These are phyloP conservation scores for Polyommatus iphigenia DNA, from an alignment of 2,888 invertebrate genomes.

Conservation along the genomic window DNA sequence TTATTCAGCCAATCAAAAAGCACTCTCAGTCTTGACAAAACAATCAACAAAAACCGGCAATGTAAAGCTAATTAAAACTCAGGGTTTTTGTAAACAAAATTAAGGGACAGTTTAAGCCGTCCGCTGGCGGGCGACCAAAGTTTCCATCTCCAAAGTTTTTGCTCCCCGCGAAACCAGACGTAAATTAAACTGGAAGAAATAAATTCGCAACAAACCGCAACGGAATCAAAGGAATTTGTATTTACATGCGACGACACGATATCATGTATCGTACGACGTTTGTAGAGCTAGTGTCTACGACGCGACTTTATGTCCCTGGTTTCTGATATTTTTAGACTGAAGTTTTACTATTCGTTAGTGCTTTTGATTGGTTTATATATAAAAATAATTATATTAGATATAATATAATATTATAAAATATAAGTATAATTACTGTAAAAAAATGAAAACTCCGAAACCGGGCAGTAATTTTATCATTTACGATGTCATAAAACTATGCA, in stretches of 20 bases:
- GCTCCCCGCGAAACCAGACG: neutral
- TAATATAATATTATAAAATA: too few relatives aligned
- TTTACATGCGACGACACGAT: neutral
- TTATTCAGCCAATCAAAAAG: neutral
- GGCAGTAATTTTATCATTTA: too few relatives aligned
- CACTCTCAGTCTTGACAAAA: neutral
- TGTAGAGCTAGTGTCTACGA: neutral
- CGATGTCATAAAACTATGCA: too few relatives aligned
- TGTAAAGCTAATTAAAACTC: slow-evolving; percentile 17
- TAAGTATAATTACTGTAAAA: too few relatives aligned
- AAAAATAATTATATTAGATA: too few relatives aligned
- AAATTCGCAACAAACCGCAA: slow-evolving; percentile 27
- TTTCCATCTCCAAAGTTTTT: slow-evolving; percentile 20
- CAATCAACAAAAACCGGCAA: neutral
- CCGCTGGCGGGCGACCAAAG: slow-evolving; percentile 9
- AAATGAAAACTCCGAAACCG: too few relatives aligned
- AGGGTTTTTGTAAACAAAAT: slow-evolving; percentile 9
- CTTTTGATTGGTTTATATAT: too few relatives aligned
- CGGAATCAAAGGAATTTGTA: slow-evolving; percentile 11
- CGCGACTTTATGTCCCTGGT: too few relatives aligned
- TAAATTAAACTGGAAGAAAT: slow-evolving; percentile 25
- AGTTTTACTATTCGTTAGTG: too few relatives aligned
- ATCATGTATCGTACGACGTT: neutral
- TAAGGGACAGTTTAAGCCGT: slow-evolving; percentile 11
- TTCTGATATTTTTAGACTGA: too few relatives aligned